Conservation (phyloP, 2,888 invertebrate species). For the Fragum whitleyi region DNA sequence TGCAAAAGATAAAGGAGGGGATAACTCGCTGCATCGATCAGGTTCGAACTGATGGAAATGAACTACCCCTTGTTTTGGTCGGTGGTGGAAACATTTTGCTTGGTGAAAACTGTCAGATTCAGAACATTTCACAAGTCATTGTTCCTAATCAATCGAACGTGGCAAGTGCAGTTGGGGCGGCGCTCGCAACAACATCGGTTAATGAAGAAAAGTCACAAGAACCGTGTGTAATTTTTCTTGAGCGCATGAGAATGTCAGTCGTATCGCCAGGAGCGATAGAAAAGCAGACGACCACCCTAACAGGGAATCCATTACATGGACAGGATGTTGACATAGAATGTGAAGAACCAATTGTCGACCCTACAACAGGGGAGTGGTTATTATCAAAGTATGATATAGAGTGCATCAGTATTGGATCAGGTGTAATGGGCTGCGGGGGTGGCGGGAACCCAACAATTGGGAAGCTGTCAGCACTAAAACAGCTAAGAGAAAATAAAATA, state of each 20-base stretch:
- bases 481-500: slow-evolving; percentile 71
- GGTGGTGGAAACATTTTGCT: slow-evolving; percentile 81
- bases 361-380: slow-evolving; percentile 77
- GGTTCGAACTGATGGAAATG: slow-evolving; percentile 72
- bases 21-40: slow-evolving; percentile 76
- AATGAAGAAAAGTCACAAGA: slow-evolving; percentile 34
- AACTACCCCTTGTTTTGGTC: slow-evolving; percentile 78
- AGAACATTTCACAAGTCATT: slow-evolving; percentile 67
- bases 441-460: slow-evolving; percentile 81
- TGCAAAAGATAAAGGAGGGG: slow-evolving; percentile 71
- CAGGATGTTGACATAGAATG: slow-evolving; percentile 36
- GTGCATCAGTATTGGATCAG: slow-evolving; percentile 81
- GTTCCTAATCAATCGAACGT: slow-evolving; percentile 75
- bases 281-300: slow-evolving; percentile 58
- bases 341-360: slow-evolving; percentile 61
- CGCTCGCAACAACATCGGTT: slow-evolving; percentile 80
- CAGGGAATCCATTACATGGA: slow-evolving; percentile 47
- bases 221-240: not conserved
- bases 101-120: slow-evolving; percentile 57
- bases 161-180: slow-evolving; percentile 84
- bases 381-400: slow-evolving; percentile 80
- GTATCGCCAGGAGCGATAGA: not conserved
- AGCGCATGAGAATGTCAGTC: not conserved
- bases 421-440: slow-evolving; percentile 82
- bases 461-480: slow-evolving; percentile 68